phyloP scores from a whole-genome alignment of 2,888 invertebrate genomes.

The Melikaiella ostensackeni region DNA sequence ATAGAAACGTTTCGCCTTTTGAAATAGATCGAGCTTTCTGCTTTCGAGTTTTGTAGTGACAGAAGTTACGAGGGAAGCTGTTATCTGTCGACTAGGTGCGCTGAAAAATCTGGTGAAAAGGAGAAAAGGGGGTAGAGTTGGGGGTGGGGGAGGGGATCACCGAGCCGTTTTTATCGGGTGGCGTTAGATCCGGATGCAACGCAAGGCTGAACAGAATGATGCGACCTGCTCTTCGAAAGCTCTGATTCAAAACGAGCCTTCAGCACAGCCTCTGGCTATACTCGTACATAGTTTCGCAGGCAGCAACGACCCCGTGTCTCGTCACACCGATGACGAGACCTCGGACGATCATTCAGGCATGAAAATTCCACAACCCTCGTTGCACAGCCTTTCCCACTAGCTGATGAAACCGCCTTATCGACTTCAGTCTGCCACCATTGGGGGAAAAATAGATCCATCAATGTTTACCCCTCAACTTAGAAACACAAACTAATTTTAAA shows the following conservation, averaged over 20 bases:
- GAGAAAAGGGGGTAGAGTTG: neutral
- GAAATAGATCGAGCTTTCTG: neutral
- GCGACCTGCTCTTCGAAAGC: conserved; percentile 16
- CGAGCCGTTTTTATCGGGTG: conserved; percentile 7
- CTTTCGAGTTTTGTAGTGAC: neutral
- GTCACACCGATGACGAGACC: conserved; percentile 17
- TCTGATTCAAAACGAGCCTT: conserved; percentile 30
- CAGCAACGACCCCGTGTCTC: conserved; percentile 4
- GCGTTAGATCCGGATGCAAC: conserved; percentile 32
- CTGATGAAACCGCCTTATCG: conserved; percentile 12
- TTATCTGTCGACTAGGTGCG: conserved; percentile 9
- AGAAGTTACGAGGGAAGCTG: neutral
- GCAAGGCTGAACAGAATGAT: conserved; percentile 37
- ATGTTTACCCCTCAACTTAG: no score
- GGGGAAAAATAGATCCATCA: neutral
- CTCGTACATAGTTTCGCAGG: conserved; percentile 22
- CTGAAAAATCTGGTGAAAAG: neutral
- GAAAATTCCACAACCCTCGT: conserved; percentile 34
- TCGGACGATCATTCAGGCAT: conserved; percentile 19
- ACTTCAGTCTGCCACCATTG: neutral
- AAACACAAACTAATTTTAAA: no score
- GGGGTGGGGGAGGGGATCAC: neutral
- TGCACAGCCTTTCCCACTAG: neutral
- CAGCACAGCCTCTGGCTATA: conserved; percentile 24
- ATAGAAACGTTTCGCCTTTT: neutral